Conservation (phyloP, 2,113 vertebrate genomes). For the Saguinus imperator region DNA sequence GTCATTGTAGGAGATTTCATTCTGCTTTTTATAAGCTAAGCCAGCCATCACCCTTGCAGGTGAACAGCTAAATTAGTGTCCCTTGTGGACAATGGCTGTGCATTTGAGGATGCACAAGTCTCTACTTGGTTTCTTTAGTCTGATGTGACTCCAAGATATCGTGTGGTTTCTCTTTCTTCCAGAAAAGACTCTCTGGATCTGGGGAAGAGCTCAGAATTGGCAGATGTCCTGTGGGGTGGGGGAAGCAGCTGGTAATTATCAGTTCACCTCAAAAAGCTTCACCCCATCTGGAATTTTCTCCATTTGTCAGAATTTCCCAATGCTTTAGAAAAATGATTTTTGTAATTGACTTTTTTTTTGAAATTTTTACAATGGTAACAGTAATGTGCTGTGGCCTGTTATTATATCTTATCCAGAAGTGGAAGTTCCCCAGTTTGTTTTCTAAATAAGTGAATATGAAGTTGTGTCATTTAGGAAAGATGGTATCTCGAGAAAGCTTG, state of each 20-base stretch:
- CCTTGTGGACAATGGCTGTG: not conserved
- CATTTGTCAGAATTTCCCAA: not conserved
- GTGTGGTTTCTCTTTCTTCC: not conserved
- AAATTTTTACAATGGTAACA: not conserved
- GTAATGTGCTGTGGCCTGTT: not conserved
- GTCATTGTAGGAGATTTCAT: not conserved
- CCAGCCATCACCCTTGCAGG: not conserved
- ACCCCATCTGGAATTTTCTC: not conserved
- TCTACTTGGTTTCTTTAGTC: not conserved
- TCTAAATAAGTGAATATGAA: not conserved
- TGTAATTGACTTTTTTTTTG: not conserved
- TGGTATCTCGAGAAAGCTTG: no score
- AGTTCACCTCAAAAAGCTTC: not conserved
- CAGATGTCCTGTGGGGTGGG: not conserved
- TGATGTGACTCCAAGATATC: not conserved
- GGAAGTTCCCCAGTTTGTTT: not conserved
- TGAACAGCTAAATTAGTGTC: not conserved
- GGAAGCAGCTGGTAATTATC: not conserved
- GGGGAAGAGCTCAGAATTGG: not conserved
- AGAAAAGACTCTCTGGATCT: not conserved
- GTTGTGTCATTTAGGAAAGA: not conserved
- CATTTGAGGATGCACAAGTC: not conserved
- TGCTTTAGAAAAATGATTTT: not conserved
- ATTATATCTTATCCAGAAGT: not conserved
- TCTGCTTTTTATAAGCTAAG: not conserved